These are phyloP conservation scores for Lasioglossum calceatum DNA, from an alignment of 2,888 invertebrate genomes.

Conservation along the genomic window DNA sequence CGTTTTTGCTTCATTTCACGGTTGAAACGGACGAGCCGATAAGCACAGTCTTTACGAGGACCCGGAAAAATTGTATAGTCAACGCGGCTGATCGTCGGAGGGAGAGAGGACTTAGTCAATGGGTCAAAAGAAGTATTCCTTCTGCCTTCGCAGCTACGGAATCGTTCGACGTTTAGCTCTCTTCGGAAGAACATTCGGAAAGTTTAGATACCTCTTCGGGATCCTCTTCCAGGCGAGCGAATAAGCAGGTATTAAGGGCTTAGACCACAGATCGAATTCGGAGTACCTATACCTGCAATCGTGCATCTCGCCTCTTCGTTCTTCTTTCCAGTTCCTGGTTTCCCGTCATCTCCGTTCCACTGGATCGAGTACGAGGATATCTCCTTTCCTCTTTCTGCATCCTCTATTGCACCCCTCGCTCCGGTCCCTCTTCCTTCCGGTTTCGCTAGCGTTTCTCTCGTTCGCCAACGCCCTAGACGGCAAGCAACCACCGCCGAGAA, in stretches of 20 bases:
- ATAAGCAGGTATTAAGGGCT: conserved; percentile 80
- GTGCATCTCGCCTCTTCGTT: conserved; percentile 48
- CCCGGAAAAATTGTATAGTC: conserved; percentile 27
- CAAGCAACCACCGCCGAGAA: conserved; percentile 40
- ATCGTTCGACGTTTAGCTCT: conserved; percentile 71
- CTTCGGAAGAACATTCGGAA: conserved; percentile 73
- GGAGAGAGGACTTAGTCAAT: conserved; percentile 58
- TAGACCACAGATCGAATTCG: conserved; percentile 75
- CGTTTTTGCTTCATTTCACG: conserved; percentile 20
- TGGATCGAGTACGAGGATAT: not conserved
- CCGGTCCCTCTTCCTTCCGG: not conserved
- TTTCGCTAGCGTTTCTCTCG: conserved; percentile 9
- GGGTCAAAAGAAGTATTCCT: conserved; percentile 61
- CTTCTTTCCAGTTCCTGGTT: conserved; percentile 39
- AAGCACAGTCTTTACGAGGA: not conserved
- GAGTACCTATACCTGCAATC: conserved; percentile 65
- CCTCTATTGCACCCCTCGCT: not conserved
- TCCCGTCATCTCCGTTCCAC: not conserved
- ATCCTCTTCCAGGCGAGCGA: conserved; percentile 74
- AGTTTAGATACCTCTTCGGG: conserved; percentile 77
- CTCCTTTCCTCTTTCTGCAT: not conserved
- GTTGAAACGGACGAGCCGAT: not conserved
- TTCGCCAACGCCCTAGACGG: conserved; percentile 55
- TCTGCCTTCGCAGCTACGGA: conserved; percentile 55
- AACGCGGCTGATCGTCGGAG: conserved; percentile 37